Base-by-base conservation (phyloP, 2,113 vertebrate genomes). In the Aix galericulata region DNA sequence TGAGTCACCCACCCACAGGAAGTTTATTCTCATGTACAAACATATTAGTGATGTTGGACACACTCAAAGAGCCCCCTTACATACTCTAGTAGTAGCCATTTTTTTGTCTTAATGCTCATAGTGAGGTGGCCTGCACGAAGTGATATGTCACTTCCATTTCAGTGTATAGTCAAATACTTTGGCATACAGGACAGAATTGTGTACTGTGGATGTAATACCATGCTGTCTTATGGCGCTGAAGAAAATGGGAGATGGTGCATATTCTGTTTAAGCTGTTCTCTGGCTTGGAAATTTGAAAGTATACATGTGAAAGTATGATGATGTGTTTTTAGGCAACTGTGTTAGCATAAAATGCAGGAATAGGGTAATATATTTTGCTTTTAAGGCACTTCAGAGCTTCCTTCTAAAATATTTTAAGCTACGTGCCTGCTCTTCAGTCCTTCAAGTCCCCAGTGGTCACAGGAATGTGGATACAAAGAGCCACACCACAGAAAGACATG, bases 41-140 rank as follows among this genome's bases (percentile, higher is more conserved):
- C 79, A 91, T 34, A 76, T 78, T 52, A 68, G 53, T 59, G 63
- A 89, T 68, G 38, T 93, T 95, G 95, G 72, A 92, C 6, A 15
- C 67, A 88, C 38, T 86, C 82, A 88, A 92, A 93, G 40, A 63
- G 34, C 62, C 68, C 85, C 88, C 80, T 92, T 56, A 93, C 48
- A 78, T 67, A 27, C 25, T 48, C 66, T 95, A 95, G 82, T 93
- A 89, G 83, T 86, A 63, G 89, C 87, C 83, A 60, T 52, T 89
- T 42, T 91, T 69, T 93, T 62, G 76, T 88, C 82, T 93, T 91
- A 97, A 77, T 86, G 48, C 84, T 92, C 93, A 81, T 44, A 95
- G 85, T 55, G 82, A 78, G 59, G 73, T 91, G 80, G 80, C 76
- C 82, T 86, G 59, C 55, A 60, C 36, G 48, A 27, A 2, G 1